Evolutionary conservation across 2,797 vertebrate species (phyloP).

Genomic region (Muraenolepis orangiensis): DNA sequence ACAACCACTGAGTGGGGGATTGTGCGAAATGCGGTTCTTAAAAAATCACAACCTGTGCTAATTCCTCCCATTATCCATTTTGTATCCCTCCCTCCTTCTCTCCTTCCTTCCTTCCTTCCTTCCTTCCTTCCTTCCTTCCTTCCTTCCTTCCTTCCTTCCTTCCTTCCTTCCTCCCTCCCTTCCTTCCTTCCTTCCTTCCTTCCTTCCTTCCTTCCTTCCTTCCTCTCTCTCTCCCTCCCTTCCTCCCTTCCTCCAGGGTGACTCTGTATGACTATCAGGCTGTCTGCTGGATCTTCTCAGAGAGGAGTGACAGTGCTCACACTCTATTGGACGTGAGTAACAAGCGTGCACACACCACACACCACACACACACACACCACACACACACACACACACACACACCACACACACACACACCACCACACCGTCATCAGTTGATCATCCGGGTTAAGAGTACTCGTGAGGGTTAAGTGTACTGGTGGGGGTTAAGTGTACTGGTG

Average conservation of each 20-base stretch:
- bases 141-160: background rate
- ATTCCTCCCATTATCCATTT: background rate
- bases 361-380: too few species aligned
- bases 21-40: too few species aligned
- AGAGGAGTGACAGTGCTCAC: constrained; percentile 88
- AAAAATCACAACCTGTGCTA: too few species aligned
- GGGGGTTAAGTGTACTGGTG: too few species aligned
- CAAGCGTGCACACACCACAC: background rate
- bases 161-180: background rate
- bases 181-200: too few species aligned
- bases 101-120: background rate
- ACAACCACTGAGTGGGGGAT: too few species aligned
- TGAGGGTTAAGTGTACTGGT: too few species aligned
- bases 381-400: constrained; percentile 5
- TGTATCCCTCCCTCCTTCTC: background rate
- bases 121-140: background rate
- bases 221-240: constrained; percentile 2
- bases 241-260: constrained; percentile 48
- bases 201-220: background rate
- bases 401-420: too few species aligned
- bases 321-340: constrained; percentile 90
- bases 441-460: too few species aligned
- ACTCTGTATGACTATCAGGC: constrained; percentile 84
- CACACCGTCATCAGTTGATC: too few species aligned
- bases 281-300: constrained; percentile 89